Evolutionary conservation across 1,140 invertebrate genomes (phyloP).

Genomic region (Drusus annulatus): DNA sequence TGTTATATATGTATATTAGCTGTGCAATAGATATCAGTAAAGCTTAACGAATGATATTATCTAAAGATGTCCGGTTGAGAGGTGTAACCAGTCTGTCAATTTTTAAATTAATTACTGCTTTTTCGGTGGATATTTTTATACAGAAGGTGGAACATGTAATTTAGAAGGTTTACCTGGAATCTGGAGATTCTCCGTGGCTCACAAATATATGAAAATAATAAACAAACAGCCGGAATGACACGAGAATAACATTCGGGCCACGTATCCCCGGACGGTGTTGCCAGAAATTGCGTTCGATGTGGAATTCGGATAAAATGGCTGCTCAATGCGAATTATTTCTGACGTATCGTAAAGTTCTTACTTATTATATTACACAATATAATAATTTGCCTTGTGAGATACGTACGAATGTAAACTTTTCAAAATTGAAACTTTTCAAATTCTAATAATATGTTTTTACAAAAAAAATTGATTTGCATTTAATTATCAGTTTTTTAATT

Average conservation of each 20-base stretch:
- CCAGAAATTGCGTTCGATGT: slow-evolving; percentile 65
- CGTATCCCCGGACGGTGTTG: slow-evolving; percentile 68
- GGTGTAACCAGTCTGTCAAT: slow-evolving; percentile 19
- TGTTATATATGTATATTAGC: too few relatives aligned
- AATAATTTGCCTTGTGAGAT: too few relatives aligned
- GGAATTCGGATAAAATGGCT: slow-evolving; percentile 63
- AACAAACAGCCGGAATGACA: slow-evolving; percentile 69
- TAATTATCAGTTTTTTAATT: too few relatives aligned
- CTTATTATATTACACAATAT: too few relatives aligned
- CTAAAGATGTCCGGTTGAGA: neutral
- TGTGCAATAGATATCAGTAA: too few relatives aligned
- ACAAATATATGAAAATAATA: slow-evolving; percentile 64
- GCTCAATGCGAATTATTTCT: slow-evolving; percentile 1
- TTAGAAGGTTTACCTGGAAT: slow-evolving; percentile 54
- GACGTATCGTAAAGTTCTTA: too few relatives aligned
- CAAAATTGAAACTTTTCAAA: too few relatives aligned
- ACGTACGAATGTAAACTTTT: too few relatives aligned
- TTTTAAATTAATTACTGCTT: slow-evolving; percentile 12
- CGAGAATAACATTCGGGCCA: slow-evolving; percentile 64
- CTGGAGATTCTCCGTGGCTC: slow-evolving; percentile 63
- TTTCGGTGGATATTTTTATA: neutral
- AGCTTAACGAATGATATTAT: too few relatives aligned
- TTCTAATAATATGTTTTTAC: too few relatives aligned
- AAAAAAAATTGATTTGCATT: too few relatives aligned
- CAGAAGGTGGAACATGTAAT: neutral